Conservation (phyloP, 64 coral and sea anemone species). For the Montipora capricornis region DNA sequence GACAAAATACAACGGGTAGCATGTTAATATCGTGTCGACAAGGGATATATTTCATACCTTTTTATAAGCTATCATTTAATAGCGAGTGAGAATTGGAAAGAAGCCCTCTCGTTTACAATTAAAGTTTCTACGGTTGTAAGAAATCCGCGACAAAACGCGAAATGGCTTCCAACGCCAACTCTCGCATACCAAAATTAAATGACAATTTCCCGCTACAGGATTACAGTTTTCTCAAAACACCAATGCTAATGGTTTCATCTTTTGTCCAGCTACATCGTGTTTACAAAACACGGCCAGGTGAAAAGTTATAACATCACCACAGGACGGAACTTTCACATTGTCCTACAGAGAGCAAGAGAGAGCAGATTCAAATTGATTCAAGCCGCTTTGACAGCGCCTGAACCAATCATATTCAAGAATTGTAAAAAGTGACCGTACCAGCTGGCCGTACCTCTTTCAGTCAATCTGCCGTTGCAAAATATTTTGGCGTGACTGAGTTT, state of each 20-base stretch:
- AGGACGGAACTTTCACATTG: not conserved
- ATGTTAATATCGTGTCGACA: not conserved
- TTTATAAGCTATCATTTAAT: slow-evolving; percentile 55
- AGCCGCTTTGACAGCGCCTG: not conserved
- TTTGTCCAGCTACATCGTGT: not conserved
- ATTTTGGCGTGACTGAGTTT: too few species aligned
- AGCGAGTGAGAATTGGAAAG: not conserved
- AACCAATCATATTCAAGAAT: slow-evolving; percentile 18
- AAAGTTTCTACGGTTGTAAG: not conserved
- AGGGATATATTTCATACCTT: not conserved
- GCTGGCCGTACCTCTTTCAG: not conserved
- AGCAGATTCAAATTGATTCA: too few species aligned
- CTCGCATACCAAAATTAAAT: not conserved
- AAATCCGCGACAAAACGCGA: slow-evolving; percentile 3
- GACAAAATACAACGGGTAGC: slow-evolving; percentile 1
- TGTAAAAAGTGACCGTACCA: not conserved
- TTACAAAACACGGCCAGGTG: slow-evolving; percentile 17
- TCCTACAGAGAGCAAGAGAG: not conserved
- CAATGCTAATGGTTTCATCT: not conserved
- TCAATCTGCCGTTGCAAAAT: too few species aligned
- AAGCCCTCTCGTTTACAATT: not conserved
- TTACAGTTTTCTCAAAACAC: not conserved
- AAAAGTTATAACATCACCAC: not conserved
- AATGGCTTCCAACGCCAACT: not conserved
- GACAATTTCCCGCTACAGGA: not conserved